Percentiles rank a stretch among this genome's conserved stretches.
These are phyloP conservation scores for Nymphalis c-album DNA, from an alignment of 2,888 invertebrate species.

Conservation along the genomic window DNA sequence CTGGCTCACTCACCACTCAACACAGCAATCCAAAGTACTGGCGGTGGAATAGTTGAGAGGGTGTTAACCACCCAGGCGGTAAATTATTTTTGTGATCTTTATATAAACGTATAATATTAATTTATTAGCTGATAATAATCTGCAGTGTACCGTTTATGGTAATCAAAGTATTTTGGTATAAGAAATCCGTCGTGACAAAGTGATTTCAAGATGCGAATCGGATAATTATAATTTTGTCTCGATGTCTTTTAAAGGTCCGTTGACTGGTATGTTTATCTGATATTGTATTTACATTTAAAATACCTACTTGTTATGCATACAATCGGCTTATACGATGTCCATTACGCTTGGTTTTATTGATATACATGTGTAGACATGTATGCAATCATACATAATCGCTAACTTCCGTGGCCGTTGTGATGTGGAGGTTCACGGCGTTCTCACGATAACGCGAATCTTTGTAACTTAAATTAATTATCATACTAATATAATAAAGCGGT, in stretches of 20 bases:
- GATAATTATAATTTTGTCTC: not conserved
- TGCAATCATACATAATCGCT: constrained; percentile 14
- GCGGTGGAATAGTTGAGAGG: too few relatives aligned
- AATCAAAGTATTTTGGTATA: not conserved
- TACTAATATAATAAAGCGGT: not conserved
- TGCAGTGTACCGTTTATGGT: not conserved
- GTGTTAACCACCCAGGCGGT: too few relatives aligned
- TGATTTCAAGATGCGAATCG: constrained; percentile 12
- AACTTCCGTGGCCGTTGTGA: constrained; percentile 7
- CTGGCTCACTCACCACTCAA: too few relatives aligned
- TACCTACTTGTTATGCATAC: constrained; percentile 14
- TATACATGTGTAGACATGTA: not conserved
- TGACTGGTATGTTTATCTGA: constrained; percentile 7
- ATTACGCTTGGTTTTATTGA: not conserved
- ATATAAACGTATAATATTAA: too few relatives aligned
- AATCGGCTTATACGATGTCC: constrained; percentile 21
- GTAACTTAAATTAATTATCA: not conserved
- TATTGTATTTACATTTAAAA: constrained; percentile 21
- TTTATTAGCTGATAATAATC: not conserved
- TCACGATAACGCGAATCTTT: constrained; percentile 3
- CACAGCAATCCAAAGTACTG: too few relatives aligned
- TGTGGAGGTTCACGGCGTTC: not conserved
- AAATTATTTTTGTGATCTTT: too few relatives aligned
- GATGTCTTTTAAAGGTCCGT: constrained; percentile 6
- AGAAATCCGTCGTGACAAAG: constrained; percentile 12